phyloP scores from a whole-genome alignment of 2,888 invertebrate species.

The Netelia inedita region DNA sequence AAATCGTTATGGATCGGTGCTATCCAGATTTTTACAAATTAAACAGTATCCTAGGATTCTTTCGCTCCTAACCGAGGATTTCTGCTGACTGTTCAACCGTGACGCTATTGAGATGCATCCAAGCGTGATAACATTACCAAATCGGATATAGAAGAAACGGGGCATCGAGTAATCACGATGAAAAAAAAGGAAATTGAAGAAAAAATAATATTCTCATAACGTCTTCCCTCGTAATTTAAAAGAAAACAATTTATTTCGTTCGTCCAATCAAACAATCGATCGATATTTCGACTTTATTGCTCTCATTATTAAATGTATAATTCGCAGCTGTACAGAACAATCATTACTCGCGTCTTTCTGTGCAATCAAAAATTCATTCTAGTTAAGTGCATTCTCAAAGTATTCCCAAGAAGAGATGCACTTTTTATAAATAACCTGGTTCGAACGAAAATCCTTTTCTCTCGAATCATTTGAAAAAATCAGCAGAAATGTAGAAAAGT shows the following conservation, averaged over 20 bases:
- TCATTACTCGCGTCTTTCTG: conserved; percentile 69
- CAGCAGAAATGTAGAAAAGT: background rate
- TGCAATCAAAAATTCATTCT: conserved; percentile 42
- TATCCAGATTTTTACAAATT: background rate
- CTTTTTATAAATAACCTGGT: no score
- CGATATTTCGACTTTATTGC: conserved; percentile 53
- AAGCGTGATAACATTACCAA: conserved; percentile 19
- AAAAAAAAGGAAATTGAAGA: background rate
- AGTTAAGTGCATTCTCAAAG: no score
- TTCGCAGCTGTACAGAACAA: conserved; percentile 7
- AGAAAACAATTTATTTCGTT: conserved; percentile 25
- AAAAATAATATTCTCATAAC: conserved; percentile 19
- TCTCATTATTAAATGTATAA: conserved; percentile 16
- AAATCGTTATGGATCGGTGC: background rate
- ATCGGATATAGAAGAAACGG: conserved; percentile 19
- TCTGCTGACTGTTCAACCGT: conserved; percentile 21
- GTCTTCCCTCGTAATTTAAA: conserved; percentile 30
- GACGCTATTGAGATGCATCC: conserved; percentile 29
- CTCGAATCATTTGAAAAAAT: background rate
- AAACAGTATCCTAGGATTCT: background rate
- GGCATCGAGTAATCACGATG: conserved; percentile 8
- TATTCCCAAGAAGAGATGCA: background rate
- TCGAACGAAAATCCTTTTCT: no score
- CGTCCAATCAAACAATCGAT: conserved; percentile 29
- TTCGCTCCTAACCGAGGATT: conserved; percentile 7